phyloP scores from a whole-genome alignment of 64 coral and sea anemone species.

The Pocillopora damicornis region DNA sequence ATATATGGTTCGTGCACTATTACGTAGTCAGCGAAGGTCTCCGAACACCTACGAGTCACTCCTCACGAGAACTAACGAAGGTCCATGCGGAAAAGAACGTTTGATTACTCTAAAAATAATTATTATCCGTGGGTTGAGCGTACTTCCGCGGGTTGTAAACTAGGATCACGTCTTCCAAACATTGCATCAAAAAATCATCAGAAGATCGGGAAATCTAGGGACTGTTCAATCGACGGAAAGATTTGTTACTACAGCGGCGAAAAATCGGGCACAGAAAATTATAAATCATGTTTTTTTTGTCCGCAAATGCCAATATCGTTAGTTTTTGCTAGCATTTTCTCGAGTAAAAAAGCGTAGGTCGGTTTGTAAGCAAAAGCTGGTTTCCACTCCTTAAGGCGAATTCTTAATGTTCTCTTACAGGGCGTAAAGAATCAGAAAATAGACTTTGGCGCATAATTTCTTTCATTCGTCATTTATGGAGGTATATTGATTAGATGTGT shows the following conservation, averaged over 20 bases:
- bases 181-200: background rate
- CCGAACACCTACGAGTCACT: slow-evolving; percentile 24
- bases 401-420: background rate
- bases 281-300: too few relatives aligned
- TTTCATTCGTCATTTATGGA: background rate
- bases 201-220: background rate
- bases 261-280: too few relatives aligned
- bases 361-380: background rate
- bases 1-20: slow-evolving; percentile 23
- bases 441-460: background rate
- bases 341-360: background rate
- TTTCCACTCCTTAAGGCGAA: background rate
- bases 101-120: background rate
- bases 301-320: too few relatives aligned
- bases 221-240: background rate
- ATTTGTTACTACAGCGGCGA: background rate
- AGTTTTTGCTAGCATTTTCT: background rate
- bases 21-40: slow-evolving; percentile 40
- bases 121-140: background rate
- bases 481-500: background rate
- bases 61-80: background rate
- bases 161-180: background rate
- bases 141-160: background rate
- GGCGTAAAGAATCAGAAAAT: background rate
- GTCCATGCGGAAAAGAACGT: background rate